Base-by-base conservation (phyloP, 2,113 vertebrate species). In the Vulpes vulpes region DNA sequence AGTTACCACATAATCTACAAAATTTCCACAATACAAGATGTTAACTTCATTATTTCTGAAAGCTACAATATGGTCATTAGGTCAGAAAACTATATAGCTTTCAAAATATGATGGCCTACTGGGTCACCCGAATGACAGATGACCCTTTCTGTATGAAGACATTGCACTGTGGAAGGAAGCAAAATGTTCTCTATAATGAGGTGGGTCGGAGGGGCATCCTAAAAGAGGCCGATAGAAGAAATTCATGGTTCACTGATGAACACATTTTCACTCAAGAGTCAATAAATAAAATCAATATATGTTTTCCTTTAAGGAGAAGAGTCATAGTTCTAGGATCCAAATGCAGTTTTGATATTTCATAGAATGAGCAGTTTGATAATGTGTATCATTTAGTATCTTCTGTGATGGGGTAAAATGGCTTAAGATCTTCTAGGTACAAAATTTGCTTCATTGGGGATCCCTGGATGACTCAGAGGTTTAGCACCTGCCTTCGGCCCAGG, bases 251-350 rank as follows among this genome's bases (percentile, higher is more conserved):
- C 53, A 69, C 8, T 89, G 35, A 91, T 69, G 5, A 84, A 35
- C 7, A 49, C 6, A 0, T 57, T 96, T 96, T 82, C 51, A 71
- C 20, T 84, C 25, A 55, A 80, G 25, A 67, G 59, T 7, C 23
- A 84, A 74, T 73, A 38, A 79, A 69, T 7, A 91, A 93, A 88
- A 38, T 71, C 19, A 86, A 49, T 43, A 65, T 51, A 1, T 8
- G 1, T 78, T 94, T 92, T 95, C 9, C 88, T 91, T 95, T 81
- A 85, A 91, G 59, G 22, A 20, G 8, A 64, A 92, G 49, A 51
- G 0, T 23, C 69, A 80, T 43, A 67, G 11, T 80, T 76, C 32
- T 15, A 91, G 94, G 55, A 27, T 49, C 55, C 32, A 93, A 62
- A 25, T 84, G 8, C 17, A 65, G 38, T 78, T 78, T 82, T 67